Base-by-base conservation (phyloP, 1,140 invertebrate genomes). In the Lithobius niger region DNA sequence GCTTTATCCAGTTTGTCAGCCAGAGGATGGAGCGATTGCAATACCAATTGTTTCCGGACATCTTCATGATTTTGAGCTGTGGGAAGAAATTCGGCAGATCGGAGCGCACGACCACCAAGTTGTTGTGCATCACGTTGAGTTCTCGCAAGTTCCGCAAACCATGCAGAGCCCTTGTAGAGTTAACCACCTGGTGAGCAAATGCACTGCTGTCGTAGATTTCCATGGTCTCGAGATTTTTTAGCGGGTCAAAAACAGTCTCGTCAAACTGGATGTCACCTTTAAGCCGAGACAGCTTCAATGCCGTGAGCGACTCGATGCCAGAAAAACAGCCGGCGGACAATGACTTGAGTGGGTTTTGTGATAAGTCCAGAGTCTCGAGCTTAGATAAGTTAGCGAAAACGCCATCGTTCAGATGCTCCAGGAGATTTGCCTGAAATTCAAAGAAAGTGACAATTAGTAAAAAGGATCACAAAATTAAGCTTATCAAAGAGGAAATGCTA, bases 191-290 rank as follows among this genome's bases (percentile, higher is more conserved):
- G 42, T 76, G 71, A 1, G 81, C 80, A 27, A 90, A 69, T 6
- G 75, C 74, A 0, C 84, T 79, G 64, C 86, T 89, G 55, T 77
- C 76, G 56, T 83, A 80, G 40, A 90, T 68, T 65, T 88, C 80
- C 25, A 91, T 72, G 54, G 72, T 76, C 61, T 82, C 74, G 25
- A 91, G 72, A 63, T 78, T 75, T 62, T 82, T 79, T 3, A 83
- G 78, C 19, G 81, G 73, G 13, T 80, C 75, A 61, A 71, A 68
- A 54, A 72, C 60, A 52, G 65, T 57, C 36, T 65, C 62, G 19
- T 67, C 57, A 13, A 69, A 59, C 28, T 77, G 73, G 22, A 75
- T 63, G 0, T 75, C 60, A 51, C 79, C 73, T 57, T 76, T 75
- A 36, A 89, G 70, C 60, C 77, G 76, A 15, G 82, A 79, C 64